Conservation (phyloP, 2,797 vertebrate genomes). For the Acropternis orthonyx region DNA sequence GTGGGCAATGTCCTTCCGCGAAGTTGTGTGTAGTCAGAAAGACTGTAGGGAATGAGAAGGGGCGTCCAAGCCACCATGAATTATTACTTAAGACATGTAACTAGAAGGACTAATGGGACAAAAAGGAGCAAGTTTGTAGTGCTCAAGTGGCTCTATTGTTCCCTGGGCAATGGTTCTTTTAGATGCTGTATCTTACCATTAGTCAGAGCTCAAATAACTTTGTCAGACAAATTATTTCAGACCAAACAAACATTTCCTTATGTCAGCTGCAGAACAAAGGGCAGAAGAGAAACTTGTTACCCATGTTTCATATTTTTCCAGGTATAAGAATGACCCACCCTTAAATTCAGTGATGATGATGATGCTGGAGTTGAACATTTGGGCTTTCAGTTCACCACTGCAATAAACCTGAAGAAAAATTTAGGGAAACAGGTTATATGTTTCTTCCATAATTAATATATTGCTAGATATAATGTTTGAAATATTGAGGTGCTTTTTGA, state of each 20-base stretch:
- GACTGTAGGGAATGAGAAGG: background rate
- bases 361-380: background rate
- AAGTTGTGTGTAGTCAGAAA: background rate
- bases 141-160: too few relatives aligned
- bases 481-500: background rate
- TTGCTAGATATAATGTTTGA: background rate
- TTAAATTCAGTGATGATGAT: background rate
- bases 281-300: background rate
- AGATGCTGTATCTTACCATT: too few relatives aligned
- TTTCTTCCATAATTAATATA: background rate
- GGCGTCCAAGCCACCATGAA: background rate
- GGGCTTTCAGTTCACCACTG: background rate
- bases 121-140: too few relatives aligned
- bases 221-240: too few relatives aligned
- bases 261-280: too few relatives aligned
- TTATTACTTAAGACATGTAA: background rate
- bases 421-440: background rate
- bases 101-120: too few relatives aligned
- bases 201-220: too few relatives aligned
- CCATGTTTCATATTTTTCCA: background rate
- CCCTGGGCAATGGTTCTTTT: too few relatives aligned
- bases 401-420: background rate
- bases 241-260: too few relatives aligned
- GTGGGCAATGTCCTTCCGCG: background rate
- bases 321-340: background rate